Percentiles rank a stretch among this genome's conserved stretches.
Evolutionary conservation across 1,140 invertebrate species (phyloP).

Genomic region (Formica exsecta): DNA sequence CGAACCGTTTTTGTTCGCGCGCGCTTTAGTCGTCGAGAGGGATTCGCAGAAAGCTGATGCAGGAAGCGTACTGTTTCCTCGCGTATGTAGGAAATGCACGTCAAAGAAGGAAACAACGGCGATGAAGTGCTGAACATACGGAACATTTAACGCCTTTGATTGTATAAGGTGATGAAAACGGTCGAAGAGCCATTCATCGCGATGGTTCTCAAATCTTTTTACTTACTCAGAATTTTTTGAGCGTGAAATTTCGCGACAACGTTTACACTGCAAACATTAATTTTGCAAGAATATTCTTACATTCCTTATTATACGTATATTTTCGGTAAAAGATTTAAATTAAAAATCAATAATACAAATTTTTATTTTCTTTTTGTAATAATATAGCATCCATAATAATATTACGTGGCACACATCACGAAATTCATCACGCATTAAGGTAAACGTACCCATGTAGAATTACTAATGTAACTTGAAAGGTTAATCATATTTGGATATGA

Average conservation of each 20-base stretch:
- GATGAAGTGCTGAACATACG: conserved; percentile 52
- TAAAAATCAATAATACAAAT: background rate
- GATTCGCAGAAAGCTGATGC: conserved; percentile 66
- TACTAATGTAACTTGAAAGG: conserved; percentile 44
- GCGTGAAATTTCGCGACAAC: background rate
- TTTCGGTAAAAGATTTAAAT: background rate
- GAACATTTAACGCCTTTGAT: conserved; percentile 43
- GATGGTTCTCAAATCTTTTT: background rate
- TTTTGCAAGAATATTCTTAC: background rate
- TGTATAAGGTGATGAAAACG: conserved; percentile 43
- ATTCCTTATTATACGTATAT: background rate
- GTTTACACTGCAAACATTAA: background rate
- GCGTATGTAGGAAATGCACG: conserved; percentile 20
- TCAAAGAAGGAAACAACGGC: conserved; percentile 54
- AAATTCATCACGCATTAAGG: background rate
- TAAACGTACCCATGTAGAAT: background rate
- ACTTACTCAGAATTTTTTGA: background rate
- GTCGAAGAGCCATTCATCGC: conserved; percentile 19
- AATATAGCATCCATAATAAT: conserved; percentile 15
- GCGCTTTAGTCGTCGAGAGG: background rate
- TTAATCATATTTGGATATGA: conserved; percentile 51
- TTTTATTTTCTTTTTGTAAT: background rate
- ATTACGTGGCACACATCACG: conserved; percentile 10
- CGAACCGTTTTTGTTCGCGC: conserved; percentile 59
- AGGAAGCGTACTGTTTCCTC: conserved; percentile 42